phyloP scores from a whole-genome alignment of 23 tunicate genomes.

The Diplosoma virens region DNA sequence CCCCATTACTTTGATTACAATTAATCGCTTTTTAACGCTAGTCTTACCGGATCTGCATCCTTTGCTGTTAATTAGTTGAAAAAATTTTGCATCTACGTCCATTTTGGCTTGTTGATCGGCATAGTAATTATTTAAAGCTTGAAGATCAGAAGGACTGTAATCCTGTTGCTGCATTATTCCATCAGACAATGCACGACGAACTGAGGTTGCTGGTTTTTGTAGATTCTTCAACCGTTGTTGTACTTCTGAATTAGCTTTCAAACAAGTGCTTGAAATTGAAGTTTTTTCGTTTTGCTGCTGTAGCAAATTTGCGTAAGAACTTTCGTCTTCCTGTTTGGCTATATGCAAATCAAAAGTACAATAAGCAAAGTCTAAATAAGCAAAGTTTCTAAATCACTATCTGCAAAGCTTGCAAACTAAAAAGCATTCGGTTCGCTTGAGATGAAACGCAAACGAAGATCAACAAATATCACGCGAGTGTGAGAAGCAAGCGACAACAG shows the following conservation, averaged over 20 bases:
- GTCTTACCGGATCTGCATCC: constrained; percentile 45
- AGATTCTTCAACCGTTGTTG: constrained; percentile 83
- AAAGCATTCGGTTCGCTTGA: too few species aligned
- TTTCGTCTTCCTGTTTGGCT: constrained; percentile 22
- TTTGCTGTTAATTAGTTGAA: constrained; percentile 45
- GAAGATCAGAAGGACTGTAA: constrained; percentile 51
- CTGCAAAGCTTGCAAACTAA: too few species aligned
- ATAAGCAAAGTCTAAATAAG: too few species aligned
- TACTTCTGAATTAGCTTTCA: constrained; percentile 70
- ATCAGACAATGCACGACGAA: constrained; percentile 62
- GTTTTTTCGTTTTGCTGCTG: constrained; percentile 18
- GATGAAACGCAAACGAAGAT: too few species aligned
- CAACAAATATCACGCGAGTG: too few species aligned
- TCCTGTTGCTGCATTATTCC: constrained; percentile 45
- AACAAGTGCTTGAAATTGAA: constrained; percentile 1
- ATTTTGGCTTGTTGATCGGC: constrained; percentile 67
- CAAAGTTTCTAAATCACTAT: too few species aligned
- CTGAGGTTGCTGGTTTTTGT: constrained; percentile 48
- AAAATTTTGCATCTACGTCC: constrained; percentile 68
- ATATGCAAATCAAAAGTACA: constrained; percentile 24
- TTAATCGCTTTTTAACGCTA: neutral
- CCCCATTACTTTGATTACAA: too few species aligned
- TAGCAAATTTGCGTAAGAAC: constrained; percentile 35
- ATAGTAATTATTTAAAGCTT: constrained; percentile 52
- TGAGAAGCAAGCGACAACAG: too few species aligned